Conservation (phyloP, 2,888 invertebrate genomes). For the Drosophila meridiana region DNA sequence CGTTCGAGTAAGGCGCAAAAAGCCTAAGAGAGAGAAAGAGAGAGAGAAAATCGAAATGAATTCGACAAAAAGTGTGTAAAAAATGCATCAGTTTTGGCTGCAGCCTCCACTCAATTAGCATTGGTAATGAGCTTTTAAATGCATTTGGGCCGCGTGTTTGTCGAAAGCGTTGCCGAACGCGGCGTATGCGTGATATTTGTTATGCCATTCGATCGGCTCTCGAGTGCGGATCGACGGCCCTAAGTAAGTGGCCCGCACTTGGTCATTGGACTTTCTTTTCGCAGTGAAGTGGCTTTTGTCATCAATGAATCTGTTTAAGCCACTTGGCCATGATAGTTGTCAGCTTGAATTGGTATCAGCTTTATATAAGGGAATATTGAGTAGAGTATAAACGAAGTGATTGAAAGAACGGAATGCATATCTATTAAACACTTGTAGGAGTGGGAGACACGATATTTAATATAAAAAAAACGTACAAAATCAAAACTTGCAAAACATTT, state of each 20-base stretch:
- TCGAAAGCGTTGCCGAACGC: slow-evolving; percentile 61
- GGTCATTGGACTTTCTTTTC: slow-evolving; percentile 52
- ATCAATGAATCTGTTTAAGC: slow-evolving; percentile 3
- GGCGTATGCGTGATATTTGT: slow-evolving; percentile 71
- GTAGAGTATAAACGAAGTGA: not conserved
- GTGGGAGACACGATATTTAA: too few species aligned
- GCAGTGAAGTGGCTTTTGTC: slow-evolving; percentile 12
- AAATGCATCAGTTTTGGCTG: slow-evolving; percentile 24
- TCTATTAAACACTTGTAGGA: too few species aligned
- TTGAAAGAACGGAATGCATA: not conserved
- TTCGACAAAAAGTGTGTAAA: slow-evolving; percentile 10
- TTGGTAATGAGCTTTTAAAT: slow-evolving; percentile 78
- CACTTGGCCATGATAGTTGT: slow-evolving; percentile 1
- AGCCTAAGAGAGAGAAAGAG: not conserved
- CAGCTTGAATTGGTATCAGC: not conserved
- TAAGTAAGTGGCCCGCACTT: slow-evolving; percentile 35
- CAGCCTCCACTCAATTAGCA: slow-evolving; percentile 65
- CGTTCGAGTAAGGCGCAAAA: slow-evolving; percentile 5
- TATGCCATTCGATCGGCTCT: slow-evolving; percentile 26
- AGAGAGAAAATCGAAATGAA: slow-evolving; percentile 8
- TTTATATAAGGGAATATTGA: not conserved
- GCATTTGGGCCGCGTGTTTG: slow-evolving; percentile 61
- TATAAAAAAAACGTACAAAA: too few species aligned
- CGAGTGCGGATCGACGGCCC: slow-evolving; percentile 13
- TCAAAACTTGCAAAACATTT: not conserved